phyloP scores from a whole-genome alignment of 2,888 invertebrate genomes.

The Sminthurinus aureus region DNA sequence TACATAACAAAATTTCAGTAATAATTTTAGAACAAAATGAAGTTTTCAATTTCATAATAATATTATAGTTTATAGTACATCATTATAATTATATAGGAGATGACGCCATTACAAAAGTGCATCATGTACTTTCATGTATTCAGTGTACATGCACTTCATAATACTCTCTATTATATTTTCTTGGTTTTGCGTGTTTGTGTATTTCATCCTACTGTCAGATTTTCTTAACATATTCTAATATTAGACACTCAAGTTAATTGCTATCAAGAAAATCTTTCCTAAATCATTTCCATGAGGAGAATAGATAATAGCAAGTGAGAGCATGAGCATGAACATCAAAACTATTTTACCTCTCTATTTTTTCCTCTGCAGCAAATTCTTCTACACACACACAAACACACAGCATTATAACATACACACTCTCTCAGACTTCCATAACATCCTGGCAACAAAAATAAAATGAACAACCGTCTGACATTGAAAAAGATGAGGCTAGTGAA shows the following conservation, averaged over 20 bases:
- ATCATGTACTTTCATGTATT: no score
- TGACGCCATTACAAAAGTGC: no score
- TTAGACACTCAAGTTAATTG: background rate
- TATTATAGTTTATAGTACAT: no score
- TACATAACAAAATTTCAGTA: no score
- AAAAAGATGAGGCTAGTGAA: constrained; percentile 51
- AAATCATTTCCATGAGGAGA: background rate
- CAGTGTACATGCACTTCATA: no score
- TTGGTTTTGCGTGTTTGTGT: background rate
- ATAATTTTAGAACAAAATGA: no score
- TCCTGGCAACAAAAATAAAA: constrained; percentile 47
- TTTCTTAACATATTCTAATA: background rate
- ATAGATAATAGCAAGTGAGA: constrained; percentile 1
- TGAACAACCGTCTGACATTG: constrained; percentile 48
- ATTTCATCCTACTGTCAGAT: background rate
- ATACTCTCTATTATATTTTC: no score
- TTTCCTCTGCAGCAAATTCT: background rate
- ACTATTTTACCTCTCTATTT: background rate
- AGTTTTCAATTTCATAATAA: no score
- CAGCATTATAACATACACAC: background rate
- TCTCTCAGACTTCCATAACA: background rate
- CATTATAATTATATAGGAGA: no score
- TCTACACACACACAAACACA: no score
- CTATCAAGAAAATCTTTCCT: constrained; percentile 14
- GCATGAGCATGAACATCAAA: background rate